Evolutionary conservation across 1,140 invertebrate genomes (phyloP), one percentile per base, ranked within the genome.

Genomic region (Steinernema khuongi): DNA sequence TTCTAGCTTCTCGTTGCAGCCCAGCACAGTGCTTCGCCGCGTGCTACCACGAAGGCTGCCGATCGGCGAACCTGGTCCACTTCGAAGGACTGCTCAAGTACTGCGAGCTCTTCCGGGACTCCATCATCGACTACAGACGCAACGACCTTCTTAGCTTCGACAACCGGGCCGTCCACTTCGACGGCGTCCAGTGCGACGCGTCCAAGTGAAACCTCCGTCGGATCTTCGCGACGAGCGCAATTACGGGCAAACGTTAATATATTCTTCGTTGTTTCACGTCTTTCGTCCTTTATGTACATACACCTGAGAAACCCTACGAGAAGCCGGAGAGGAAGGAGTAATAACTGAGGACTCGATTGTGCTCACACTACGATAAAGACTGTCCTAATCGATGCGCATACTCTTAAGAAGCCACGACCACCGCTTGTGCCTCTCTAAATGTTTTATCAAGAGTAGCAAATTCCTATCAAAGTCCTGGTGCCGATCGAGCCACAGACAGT

Each of bases 31-130:
- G 82, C 60, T 79, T 83, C 36, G 77, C 78, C n/a, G 83, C 81
- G 11, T 83, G 82, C 67, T 79, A 82, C 31, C 74, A 68, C 11
- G 72, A 82, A 32, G 60, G 77, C 17, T 83, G 81, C 71, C 78
- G 82, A 31, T 85, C 83, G 0, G 82, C 82, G 14, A 83, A 83
- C 71, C 72, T 83, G 1, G 79, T 85, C 68, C 83, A 74, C 67
- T 68, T 73, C 69, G 75, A 81, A 60, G 69, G 81, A 31, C 68
- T 68, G 17, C 31, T 76, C n/a, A 85, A 83, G 41, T 68, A 41
- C 22, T 83, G 82, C 50, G 81, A 83, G 70, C 71, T 83, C 2
- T 83, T 78, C 77, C 76, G 79, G 1, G 82, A 83, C 69, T 83
- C 82, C 1, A 70, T 83, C n/a, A 75, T 83, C 33, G 82, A 83